phyloP scores from a whole-genome alignment of 2,888 invertebrate species.

The Cerceris rybyensis region DNA sequence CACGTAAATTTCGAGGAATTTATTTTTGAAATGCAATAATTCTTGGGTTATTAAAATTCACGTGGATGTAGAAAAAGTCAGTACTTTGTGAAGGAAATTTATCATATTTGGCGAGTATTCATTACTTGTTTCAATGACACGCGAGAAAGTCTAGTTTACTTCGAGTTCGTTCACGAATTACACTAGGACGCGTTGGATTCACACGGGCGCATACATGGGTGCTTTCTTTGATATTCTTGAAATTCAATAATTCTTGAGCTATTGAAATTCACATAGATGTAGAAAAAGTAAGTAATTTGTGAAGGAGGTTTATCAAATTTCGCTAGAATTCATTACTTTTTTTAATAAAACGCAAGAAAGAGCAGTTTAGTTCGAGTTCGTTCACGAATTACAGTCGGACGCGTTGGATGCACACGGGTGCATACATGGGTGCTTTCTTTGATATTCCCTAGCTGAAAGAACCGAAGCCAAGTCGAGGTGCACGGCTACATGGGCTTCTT shows the following conservation, averaged over 20 bases:
- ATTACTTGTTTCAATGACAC: too few species aligned
- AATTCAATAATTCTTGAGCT: too few species aligned
- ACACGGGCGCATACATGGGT: slow-evolving; percentile 35
- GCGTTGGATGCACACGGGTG: slow-evolving; percentile 40
- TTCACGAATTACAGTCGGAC: slow-evolving; percentile 14
- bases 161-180: slow-evolving; percentile 6
- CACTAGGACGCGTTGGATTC: slow-evolving; percentile 28
- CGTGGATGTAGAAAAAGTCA: too few species aligned
- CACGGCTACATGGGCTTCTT: slow-evolving; percentile 47
- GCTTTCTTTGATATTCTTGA: slow-evolving; percentile 17
- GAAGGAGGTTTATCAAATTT: too few species aligned
- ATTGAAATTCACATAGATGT: too few species aligned
- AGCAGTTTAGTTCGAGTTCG: slow-evolving; percentile 17
- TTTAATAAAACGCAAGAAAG: background rate
- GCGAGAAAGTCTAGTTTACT: slow-evolving; percentile 19
- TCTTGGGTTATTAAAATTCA: too few species aligned
- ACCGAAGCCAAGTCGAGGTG: slow-evolving; percentile 34
- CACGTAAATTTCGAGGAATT: too few species aligned
- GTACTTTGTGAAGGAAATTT: too few species aligned
- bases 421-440: slow-evolving; percentile 22
- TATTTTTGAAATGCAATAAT: background rate
- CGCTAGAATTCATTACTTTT: too few species aligned
- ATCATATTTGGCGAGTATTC: too few species aligned
- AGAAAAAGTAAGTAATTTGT: too few species aligned
- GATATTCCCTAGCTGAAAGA: slow-evolving; percentile 22